Base-by-base conservation (phyloP, 2,888 invertebrate species). In the Agrochola lota region DNA sequence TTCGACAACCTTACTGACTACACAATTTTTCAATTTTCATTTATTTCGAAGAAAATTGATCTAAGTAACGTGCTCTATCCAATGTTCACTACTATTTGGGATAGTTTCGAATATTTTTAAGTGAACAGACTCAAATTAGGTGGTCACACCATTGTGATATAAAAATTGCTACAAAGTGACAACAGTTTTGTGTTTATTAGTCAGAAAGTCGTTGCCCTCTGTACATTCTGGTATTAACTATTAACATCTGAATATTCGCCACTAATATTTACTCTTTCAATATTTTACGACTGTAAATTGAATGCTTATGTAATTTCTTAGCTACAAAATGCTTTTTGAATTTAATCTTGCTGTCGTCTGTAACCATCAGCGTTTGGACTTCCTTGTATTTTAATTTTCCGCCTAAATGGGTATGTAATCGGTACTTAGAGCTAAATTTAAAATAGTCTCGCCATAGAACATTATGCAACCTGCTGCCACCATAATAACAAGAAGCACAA, bases 1-100 rank as follows among this genome's bases (percentile, higher is more conserved):
- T 93, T 95, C 94, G 90, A 91, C 92, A 92, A 94, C 94, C 95
- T 89, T 83, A 81, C 83, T 59, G 63, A 74, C 79, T 66, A 77
- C 60, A 70, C 60, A 79, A 52, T 81, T 84, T 82, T 79, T 57
- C 2, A 74, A 73, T 75, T 76, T 74, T 67, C 59, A 70, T 66
- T 40, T 67, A 46, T 26, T 49, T 60, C 15, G 11, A 83, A 52
- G 43, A 46, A 75, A 62, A 76, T 40, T 49, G 11, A 12, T 62
- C 20, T 6, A 26, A 26, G 11, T 49, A 35, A 20, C n/a, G 23
- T 80, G 20, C 8, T 40, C 23, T 26, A 43, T 66, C 23, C 17
- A 35, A 59, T 63, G 26, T 49, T 74, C 23, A 46, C 30, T 26
- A 64, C 23, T 35, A 35, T 55, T 49, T 64, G 6, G 77, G 17